Evolutionary conservation across 2,113 vertebrate genomes (phyloP).

Genomic region (Perognathus longimembris): DNA sequence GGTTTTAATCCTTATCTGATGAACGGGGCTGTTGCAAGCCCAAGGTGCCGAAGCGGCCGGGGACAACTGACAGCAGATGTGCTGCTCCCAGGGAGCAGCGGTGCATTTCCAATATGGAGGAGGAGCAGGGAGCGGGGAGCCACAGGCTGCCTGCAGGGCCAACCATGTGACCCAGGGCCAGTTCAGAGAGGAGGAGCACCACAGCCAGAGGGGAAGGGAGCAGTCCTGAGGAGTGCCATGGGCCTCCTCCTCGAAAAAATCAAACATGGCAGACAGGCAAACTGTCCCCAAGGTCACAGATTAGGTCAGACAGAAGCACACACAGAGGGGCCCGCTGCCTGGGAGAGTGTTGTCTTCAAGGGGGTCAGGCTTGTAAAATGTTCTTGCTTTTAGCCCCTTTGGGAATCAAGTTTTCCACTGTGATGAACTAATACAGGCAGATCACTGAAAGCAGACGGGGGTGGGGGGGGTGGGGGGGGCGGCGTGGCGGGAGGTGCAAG

Average conservation of each 20-base stretch:
- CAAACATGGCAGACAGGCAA: no score
- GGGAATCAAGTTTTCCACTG: background rate
- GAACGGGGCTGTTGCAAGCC: background rate
- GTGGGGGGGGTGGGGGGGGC: background rate
- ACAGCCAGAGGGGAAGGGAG: background rate
- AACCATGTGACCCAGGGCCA: background rate
- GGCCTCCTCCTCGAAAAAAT: no score
- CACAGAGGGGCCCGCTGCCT: background rate
- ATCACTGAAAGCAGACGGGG: rapidly evolving
- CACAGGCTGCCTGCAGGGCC: rapidly evolving
- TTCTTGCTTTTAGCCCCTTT: background rate
- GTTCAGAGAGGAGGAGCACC: background rate
- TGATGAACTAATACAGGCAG: no score
- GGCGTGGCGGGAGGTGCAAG: background rate
- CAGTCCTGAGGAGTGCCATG: background rate
- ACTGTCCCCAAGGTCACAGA: background rate
- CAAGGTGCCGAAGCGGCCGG: background rate
- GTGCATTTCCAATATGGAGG: rapidly evolving
- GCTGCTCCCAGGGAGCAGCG: rapidly evolving
- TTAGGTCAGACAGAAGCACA: background rate
- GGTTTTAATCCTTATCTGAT: background rate
- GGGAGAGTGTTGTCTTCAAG: background rate
- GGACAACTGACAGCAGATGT: background rate
- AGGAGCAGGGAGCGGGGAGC: background rate
- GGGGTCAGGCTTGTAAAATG: rapidly evolving